Base-by-base conservation (phyloP, 1,140 invertebrate species). In the Lordiphosa stackelbergi region DNA sequence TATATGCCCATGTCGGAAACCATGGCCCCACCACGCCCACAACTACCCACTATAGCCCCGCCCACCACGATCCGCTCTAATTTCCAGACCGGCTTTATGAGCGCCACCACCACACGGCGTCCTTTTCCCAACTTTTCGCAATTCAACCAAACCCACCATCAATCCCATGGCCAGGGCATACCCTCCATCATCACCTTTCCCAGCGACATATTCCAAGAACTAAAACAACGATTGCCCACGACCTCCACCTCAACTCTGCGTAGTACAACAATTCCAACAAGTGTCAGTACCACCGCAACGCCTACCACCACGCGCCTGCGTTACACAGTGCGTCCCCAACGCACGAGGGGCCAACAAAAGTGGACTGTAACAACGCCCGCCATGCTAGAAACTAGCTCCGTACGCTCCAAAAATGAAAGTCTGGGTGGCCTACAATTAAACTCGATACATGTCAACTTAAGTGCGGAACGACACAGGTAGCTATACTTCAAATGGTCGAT, bases 1-100 rank as follows among this genome's bases (percentile, higher is more conserved):
- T 91, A 90, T 61, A 91, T 91, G 90, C 90, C 90, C 4, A 90
- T 90, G 86, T 89, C 90, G 5, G 90, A 91, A 87, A 88, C 87
- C 3, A 87, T 88, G 86, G 65, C 85, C 3, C 86, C 87, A 42
- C 86, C 85, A 5, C 66, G 78, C 2, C 65, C 69, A 19, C 74
- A 83, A 63, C 49, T 84, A 8, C 69, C 68, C 42, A 64, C 71
- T 1, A 24, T 37, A 6, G 24, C 47, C 2, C 8, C 73, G 6
- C 49, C 71, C 2, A 49, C 48, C 5, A 61, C 45, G n/a, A 19
- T 40, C 4, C 56, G 35, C 1, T 13, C 42, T 4, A 54, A 43
- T 31, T 65, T 72, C 16, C 66, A 79, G 16, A 87, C 85, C 0
- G 78, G 85, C 2, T 85, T 65, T 28, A 61, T 77, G 22, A 60